Percentiles rank a stretch among this genome's conserved stretches.
Evolutionary conservation across 2,888 invertebrate species (phyloP).

Genomic region (Coenonympha arcania): DNA sequence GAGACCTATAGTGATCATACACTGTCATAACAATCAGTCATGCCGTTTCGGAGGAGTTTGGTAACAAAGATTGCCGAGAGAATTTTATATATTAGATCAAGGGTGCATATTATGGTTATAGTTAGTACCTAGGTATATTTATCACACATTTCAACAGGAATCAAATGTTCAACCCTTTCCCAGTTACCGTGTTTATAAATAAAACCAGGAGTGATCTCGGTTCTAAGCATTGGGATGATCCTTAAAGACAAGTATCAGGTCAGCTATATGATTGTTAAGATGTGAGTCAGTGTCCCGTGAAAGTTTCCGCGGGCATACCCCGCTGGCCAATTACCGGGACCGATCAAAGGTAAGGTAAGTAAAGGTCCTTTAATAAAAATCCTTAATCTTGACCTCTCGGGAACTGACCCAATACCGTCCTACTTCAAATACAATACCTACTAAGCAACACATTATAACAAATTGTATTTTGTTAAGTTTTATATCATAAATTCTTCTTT

Average conservation of each 20-base stretch:
- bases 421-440: background rate
- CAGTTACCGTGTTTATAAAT: background rate
- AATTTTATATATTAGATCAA: too few relatives aligned
- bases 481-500: too few relatives aligned
- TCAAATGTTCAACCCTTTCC: too few relatives aligned
- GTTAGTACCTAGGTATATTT: too few relatives aligned
- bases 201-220: background rate
- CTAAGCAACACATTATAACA: background rate
- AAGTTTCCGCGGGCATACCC: conserved; percentile 64
- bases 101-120: too few relatives aligned
- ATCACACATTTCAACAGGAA: too few relatives aligned
- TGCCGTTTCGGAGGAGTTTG: too few relatives aligned
- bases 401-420: conserved; percentile 31
- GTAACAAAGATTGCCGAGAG: too few relatives aligned
- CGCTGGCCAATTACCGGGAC: conserved; percentile 46
- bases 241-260: conserved; percentile 10
- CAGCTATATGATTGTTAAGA: conserved; percentile 14
- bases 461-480: too few relatives aligned
- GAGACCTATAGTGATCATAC: too few relatives aligned
- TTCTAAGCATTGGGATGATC: background rate
- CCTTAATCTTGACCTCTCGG: conserved; percentile 38
- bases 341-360: conserved; percentile 65
- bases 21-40: too few relatives aligned
- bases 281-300: conserved; percentile 67
- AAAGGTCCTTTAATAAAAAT: conserved; percentile 39